Conservation (phyloP, 2,797 vertebrate genomes). For the Mus spretus region DNA sequence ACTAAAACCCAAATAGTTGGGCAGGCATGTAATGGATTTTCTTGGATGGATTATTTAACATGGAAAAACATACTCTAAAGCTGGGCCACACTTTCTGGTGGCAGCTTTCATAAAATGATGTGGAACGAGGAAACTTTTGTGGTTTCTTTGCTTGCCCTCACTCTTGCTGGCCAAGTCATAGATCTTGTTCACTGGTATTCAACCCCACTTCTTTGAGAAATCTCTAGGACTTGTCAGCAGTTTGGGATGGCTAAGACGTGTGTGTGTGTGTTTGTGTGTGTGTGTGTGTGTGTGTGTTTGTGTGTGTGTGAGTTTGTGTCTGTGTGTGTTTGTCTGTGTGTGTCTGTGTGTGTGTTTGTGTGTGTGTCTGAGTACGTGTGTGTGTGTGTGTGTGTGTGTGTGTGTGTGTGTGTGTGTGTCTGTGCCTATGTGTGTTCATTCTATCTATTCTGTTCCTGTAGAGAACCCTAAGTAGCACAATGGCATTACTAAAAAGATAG, state of each 20-base stretch:
- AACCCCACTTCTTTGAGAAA: background rate
- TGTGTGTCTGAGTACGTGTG: too few relatives aligned
- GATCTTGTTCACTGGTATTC: background rate
- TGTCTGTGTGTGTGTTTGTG: too few relatives aligned
- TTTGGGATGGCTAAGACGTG: background rate
- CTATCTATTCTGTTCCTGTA: background rate
- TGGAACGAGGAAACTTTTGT: too few relatives aligned
- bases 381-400: background rate
- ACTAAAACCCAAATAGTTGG: background rate
- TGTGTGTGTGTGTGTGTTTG: background rate
- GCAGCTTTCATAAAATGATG: background rate
- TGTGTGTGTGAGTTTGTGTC: background rate
- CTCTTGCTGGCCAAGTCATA: background rate
- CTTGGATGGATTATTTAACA: background rate
- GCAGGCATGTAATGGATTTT: background rate
- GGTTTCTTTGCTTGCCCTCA: background rate
- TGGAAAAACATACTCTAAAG: background rate
- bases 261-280: background rate
- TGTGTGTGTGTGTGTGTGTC: background rate
- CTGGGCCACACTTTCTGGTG: background rate
- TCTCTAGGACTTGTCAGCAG: background rate
- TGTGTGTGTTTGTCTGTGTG: too few relatives aligned
- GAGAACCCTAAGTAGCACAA: background rate
- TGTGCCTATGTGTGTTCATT: background rate
- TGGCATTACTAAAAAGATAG: background rate